Evolutionary conservation across 2,113 vertebrate genomes (phyloP).

Genomic region (Blennius ocellaris): DNA sequence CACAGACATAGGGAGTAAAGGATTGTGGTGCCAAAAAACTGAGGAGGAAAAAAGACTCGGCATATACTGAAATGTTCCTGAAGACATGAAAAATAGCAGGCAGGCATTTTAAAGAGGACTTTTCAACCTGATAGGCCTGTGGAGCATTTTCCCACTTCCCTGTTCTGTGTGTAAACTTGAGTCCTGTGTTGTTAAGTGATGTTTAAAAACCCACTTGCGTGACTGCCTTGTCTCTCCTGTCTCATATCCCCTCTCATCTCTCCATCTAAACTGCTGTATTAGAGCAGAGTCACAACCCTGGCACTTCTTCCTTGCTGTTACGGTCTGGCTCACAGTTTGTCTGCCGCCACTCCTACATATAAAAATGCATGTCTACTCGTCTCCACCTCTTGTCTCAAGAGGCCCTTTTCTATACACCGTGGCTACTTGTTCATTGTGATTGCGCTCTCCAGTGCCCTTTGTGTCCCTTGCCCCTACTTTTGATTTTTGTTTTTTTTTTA

Average conservation of each 20-base stretch:
- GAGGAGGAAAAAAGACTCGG: too few relatives aligned
- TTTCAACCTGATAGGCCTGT: background rate
- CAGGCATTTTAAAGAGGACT: background rate
- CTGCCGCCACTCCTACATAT: conserved; percentile 35
- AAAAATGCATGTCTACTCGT: conserved; percentile 45
- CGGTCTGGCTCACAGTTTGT: conserved; percentile 24
- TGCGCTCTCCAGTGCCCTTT: conserved; percentile 57
- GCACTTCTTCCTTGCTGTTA: conserved; percentile 13
- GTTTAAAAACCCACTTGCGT: conserved; percentile 39
- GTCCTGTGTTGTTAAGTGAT: conserved; percentile 25
- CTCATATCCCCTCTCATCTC: conserved; percentile 36
- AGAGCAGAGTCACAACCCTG: conserved; percentile 32
- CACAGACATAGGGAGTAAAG: conserved; percentile 19
- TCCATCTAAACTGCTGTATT: conserved; percentile 32
- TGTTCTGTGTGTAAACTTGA: conserved; percentile 11
- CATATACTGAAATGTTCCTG: conserved; percentile 3
- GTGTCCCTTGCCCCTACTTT: conserved; percentile 12
- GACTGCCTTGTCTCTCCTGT: conserved; percentile 25
- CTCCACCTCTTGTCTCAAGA: conserved; percentile 62
- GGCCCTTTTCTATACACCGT: conserved; percentile 48
- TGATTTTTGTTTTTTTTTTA: background rate
- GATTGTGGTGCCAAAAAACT: background rate
- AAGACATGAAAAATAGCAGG: conserved; percentile 14
- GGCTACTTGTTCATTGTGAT: conserved; percentile 62
- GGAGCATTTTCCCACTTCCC: background rate